A percentile compares a stretch with the other conserved stretches of the same genome.
Conservation (phyloP, 2,888 invertebrate species). For the Limnephilus rhombicus region DNA sequence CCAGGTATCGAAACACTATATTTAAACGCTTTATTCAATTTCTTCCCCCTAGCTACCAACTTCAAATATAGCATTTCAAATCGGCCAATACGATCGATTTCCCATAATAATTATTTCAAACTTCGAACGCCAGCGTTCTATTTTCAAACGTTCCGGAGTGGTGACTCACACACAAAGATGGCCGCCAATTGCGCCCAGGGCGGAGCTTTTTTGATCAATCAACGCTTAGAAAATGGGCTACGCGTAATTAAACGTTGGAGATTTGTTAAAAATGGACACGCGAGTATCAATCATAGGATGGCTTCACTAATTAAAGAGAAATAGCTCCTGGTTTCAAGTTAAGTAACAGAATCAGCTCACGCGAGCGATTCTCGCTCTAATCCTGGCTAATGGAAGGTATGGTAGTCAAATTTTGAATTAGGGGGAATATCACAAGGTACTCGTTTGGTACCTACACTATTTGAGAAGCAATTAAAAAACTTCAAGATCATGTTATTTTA, state of each 20-base stretch:
- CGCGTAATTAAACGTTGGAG: not conserved
- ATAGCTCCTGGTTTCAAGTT: not conserved
- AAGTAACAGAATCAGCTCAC: not conserved
- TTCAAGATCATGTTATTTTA: not conserved
- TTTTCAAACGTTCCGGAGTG: slow-evolving; percentile 31
- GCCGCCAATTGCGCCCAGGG: not conserved
- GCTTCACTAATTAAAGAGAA: slow-evolving; percentile 9
- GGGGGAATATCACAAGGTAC: not conserved
- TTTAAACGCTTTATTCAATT: not conserved
- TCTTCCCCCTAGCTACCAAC: not conserved
- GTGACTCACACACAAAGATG: not conserved
- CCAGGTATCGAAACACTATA: not conserved
- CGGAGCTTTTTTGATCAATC: slow-evolving; percentile 23
- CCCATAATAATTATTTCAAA: slow-evolving; percentile 29
- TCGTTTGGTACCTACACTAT: not conserved
- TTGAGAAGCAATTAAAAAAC: not conserved
- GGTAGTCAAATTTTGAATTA: not conserved
- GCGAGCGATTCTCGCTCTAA: not conserved
- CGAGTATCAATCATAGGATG: slow-evolving; percentile 11
- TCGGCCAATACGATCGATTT: slow-evolving; percentile 39
- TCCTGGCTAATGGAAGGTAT: slow-evolving; percentile 4
- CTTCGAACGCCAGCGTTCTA: slow-evolving; percentile 39
- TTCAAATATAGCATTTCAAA: not conserved
- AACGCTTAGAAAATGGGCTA: slow-evolving; percentile 4
- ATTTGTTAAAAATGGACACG: slow-evolving; percentile 3